A percentile compares a stretch with the other conserved stretches of the same genome.
phyloP scores from a whole-genome alignment of 2,797 vertebrate species.

The Podargus strigoides region DNA sequence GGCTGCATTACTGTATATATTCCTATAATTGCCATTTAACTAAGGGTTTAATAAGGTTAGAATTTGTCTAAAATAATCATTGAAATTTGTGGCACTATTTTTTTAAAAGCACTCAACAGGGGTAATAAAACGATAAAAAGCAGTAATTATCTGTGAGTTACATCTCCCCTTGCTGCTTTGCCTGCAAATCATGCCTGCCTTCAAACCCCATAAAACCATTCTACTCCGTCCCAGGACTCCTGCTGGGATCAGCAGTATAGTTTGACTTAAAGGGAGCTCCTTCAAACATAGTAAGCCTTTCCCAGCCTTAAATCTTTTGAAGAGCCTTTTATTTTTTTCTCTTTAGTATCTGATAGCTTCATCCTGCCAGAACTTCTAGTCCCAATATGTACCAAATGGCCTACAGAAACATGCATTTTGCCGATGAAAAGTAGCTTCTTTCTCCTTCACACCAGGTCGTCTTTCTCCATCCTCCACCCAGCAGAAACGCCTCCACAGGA shows the following conservation, averaged over 20 bases:
- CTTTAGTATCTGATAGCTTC: neutral
- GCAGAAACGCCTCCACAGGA: neutral
- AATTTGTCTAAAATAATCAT: neutral
- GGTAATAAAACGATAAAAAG: rapidly evolving
- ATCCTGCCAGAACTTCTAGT: neutral
- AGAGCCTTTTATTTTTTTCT: neutral
- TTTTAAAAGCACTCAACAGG: neutral
- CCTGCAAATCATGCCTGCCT: neutral
- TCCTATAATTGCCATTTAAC: neutral
- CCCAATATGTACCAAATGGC: neutral
- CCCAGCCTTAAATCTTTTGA: neutral
- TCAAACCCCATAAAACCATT: neutral
- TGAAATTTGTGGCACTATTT: neutral
- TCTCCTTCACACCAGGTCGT: neutral
- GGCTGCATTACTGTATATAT: neutral
- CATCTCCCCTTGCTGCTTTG: neutral
- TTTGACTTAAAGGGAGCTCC: neutral
- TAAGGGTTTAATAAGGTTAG: neutral
- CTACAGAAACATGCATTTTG: neutral
- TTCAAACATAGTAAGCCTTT: neutral
- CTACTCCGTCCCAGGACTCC: neutral
- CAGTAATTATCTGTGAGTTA: neutral
- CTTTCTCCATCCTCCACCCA: neutral
- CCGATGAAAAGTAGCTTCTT: neutral
- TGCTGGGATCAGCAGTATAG: neutral